Evolutionary conservation across 2,113 vertebrate species (phyloP).

Genomic region (Benitochromis conjunctus): DNA sequence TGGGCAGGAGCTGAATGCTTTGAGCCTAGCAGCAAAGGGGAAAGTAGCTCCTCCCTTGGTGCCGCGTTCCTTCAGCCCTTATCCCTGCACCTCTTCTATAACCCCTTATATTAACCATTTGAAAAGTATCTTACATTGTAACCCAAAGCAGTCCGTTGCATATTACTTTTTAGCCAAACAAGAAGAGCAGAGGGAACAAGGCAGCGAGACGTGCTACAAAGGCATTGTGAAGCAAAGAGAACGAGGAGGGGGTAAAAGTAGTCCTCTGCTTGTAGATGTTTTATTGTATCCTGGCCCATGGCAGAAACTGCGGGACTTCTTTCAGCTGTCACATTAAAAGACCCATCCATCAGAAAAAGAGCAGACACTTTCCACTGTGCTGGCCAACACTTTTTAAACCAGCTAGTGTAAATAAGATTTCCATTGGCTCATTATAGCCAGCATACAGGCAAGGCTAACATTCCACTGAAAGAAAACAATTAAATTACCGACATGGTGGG

Average conservation of each 20-base stretch:
- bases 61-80: constrained; percentile 24
- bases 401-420: constrained; percentile 52
- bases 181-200: constrained; percentile 36
- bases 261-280: constrained; percentile 27
- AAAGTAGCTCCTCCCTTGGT: constrained; percentile 47
- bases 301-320: constrained; percentile 42
- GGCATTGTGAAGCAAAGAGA: constrained; percentile 50
- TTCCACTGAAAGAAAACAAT: constrained; percentile 3
- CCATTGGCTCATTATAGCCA: constrained; percentile 38
- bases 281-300: constrained; percentile 39
- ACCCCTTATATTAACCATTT: constrained; percentile 59
- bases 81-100: constrained; percentile 33
- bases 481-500: constrained; percentile 15
- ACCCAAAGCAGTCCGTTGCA: constrained; percentile 64
- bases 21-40: constrained; percentile 69
- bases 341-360: constrained; percentile 47
- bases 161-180: constrained; percentile 69
- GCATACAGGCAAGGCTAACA: constrained; percentile 45
- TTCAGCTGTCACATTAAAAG: constrained; percentile 58
- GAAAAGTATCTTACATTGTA: constrained; percentile 71
- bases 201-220: constrained; percentile 50
- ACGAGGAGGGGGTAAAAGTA: constrained; percentile 2
- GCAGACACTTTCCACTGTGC: constrained; percentile 37
- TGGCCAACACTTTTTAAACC: constrained; percentile 31
- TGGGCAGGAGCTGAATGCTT: constrained; percentile 67